phyloP scores from a whole-genome alignment of 2,113 vertebrate species.

The Chunga burmeisteri region DNA sequence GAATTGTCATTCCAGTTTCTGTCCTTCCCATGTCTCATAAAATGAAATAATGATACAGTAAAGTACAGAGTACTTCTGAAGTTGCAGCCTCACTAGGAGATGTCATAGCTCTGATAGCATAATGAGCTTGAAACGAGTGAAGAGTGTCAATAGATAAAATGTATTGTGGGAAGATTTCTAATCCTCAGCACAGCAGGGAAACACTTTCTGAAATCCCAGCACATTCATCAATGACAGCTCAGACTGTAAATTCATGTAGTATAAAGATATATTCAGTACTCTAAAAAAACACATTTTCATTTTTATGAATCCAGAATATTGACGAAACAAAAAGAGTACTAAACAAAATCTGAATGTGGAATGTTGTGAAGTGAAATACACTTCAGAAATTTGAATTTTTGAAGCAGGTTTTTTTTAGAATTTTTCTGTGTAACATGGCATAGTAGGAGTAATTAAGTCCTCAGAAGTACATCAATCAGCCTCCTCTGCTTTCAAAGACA shows the following conservation, averaged over 20 bases:
- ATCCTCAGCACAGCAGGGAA: slow-evolving; percentile 19
- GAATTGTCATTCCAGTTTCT: not conserved
- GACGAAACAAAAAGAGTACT: not conserved
- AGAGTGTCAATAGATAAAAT: slow-evolving; percentile 38
- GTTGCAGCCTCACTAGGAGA: not conserved
- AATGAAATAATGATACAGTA: slow-evolving; percentile 17
- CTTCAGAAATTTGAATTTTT: not conserved
- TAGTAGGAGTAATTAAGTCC: not conserved
- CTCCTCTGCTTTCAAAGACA: not conserved
- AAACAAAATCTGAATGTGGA: not conserved
- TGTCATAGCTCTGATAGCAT: slow-evolving; percentile 1
- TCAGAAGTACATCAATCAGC: not conserved
- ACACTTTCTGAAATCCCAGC: slow-evolving; percentile 24
- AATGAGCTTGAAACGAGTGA: slow-evolving; percentile 32
- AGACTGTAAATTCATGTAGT: not conserved
- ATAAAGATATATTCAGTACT: not conserved
- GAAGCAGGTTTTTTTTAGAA: not conserved
- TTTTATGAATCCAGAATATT: not conserved
- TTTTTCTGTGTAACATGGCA: not conserved
- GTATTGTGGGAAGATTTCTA: slow-evolving; percentile 24
- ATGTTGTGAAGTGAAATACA: not conserved
- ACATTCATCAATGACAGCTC: not conserved
- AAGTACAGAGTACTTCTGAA: slow-evolving; percentile 1
- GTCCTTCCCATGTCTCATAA: not conserved
- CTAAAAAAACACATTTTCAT: not conserved